phyloP scores from a whole-genome alignment of 2,797 vertebrate species.

The Brotula barbata region DNA sequence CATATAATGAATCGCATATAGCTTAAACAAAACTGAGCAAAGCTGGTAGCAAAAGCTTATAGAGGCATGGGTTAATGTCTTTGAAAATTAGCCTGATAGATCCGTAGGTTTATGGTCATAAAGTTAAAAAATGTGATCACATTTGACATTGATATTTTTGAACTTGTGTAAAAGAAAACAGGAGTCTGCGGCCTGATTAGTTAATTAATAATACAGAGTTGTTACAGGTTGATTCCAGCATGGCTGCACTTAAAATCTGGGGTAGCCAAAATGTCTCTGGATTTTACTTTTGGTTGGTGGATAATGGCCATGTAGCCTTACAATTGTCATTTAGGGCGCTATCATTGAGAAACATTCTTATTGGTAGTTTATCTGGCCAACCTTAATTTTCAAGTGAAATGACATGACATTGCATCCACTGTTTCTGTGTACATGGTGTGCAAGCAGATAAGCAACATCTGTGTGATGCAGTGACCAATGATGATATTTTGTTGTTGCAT shows the following conservation, averaged over 20 bases:
- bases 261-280: not conserved
- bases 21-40: no score
- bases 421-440: not conserved
- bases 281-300: no score
- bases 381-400: not conserved
- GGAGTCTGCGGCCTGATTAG: no score
- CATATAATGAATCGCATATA: no score
- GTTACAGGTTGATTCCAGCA: not conserved
- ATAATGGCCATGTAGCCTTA: no score
- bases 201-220: not conserved
- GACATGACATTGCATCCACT: slow-evolving; percentile 30
- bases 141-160: no score
- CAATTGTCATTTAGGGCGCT: no score
- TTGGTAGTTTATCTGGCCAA: no score
- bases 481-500: no score
- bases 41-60: not conserved
- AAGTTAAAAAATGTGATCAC: not conserved
- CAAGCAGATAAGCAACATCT: slow-evolving; percentile 4
- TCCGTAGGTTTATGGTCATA: not conserved
- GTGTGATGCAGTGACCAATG: not conserved
- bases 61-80: not conserved
- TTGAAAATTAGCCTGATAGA: not conserved
- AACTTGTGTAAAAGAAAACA: no score
- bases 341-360: no score
- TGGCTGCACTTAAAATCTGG: not conserved